A percentile compares a stretch with the other conserved stretches of the same genome.
phyloP scores from a whole-genome alignment of 2,797 vertebrate species.

The Myotis vivesi region DNA sequence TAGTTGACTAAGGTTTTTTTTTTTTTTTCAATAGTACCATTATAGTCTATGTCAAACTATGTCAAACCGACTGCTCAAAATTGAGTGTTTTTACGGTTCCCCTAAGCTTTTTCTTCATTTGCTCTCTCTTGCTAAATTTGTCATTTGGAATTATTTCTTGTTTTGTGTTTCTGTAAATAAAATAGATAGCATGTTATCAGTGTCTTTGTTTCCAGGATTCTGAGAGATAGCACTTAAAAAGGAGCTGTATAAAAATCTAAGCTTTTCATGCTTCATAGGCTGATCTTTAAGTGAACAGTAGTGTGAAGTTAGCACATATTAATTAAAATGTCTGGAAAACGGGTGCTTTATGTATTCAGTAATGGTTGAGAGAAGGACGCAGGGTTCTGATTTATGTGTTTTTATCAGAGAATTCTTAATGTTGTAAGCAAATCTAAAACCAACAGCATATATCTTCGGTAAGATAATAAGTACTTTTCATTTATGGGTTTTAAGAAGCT shows the following conservation, averaged over 20 bases:
- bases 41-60: not conserved
- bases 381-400: conserved; percentile 42
- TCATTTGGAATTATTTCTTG: conserved; percentile 73
- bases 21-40: not conserved
- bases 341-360: conserved; percentile 50
- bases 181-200: conserved; percentile 54
- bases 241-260: conserved; percentile 53
- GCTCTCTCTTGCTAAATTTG: conserved; percentile 53
- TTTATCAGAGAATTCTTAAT: not conserved
- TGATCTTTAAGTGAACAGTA: conserved; percentile 47
- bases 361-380: not conserved
- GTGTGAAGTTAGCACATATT: conserved; percentile 45
- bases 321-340: conserved; percentile 65
- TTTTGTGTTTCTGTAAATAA: conserved; percentile 73
- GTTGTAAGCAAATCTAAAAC: conserved; percentile 9
- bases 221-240: conserved; percentile 51
- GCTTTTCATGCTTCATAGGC: conserved; percentile 1
- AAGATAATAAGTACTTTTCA: not conserved
- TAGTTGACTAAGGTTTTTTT: not conserved
- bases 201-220: conserved; percentile 65
- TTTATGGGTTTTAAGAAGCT: conserved; percentile 33
- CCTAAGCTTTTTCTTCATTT: not conserved
- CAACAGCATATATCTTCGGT: not conserved
- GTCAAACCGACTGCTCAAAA: not conserved
- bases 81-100: not conserved